Conservation (phyloP, 2,888 invertebrate genomes). For the Drosophila algonquin region DNA sequence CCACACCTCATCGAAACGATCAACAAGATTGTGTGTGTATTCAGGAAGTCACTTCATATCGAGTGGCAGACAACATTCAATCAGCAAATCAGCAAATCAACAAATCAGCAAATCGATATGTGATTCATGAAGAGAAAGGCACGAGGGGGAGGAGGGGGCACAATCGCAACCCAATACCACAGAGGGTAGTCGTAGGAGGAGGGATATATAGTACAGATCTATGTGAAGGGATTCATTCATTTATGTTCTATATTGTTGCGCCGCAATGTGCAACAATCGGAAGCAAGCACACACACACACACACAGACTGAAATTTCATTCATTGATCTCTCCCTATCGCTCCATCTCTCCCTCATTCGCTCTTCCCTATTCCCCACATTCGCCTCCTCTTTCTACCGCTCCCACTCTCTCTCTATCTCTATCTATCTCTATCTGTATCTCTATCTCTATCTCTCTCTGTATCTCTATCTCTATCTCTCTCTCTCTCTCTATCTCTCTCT, state of each 20-base stretch:
- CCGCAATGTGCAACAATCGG: conserved; percentile 26
- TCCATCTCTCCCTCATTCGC: no score
- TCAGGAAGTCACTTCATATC: conserved; percentile 35
- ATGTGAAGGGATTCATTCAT: no score
- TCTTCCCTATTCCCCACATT: neutral
- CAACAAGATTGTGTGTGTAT: conserved; percentile 33
- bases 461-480: neutral
- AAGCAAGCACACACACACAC: conserved; percentile 17
- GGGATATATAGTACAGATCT: no score
- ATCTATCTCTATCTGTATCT: no score
- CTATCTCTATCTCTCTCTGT: no score
- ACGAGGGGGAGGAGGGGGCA: no score
- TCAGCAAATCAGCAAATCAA: neutral
- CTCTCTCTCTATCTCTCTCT: neutral
- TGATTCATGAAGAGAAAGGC: no score
- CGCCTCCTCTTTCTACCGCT: neutral
- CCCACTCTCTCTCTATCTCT: neutral
- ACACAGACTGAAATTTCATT: conserved; percentile 14
- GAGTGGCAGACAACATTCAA: conserved; percentile 19
- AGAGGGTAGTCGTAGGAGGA: no score
- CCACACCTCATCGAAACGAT: conserved; percentile 2
- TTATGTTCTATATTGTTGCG: neutral
- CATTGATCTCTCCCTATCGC: conserved; percentile 42
- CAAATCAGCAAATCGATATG: neutral
- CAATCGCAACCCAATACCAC: no score